Evolutionary conservation across 2,113 vertebrate genomes (phyloP), one percentile per base, ranked within the genome.

Genomic region (Copsychus sechellarum): DNA sequence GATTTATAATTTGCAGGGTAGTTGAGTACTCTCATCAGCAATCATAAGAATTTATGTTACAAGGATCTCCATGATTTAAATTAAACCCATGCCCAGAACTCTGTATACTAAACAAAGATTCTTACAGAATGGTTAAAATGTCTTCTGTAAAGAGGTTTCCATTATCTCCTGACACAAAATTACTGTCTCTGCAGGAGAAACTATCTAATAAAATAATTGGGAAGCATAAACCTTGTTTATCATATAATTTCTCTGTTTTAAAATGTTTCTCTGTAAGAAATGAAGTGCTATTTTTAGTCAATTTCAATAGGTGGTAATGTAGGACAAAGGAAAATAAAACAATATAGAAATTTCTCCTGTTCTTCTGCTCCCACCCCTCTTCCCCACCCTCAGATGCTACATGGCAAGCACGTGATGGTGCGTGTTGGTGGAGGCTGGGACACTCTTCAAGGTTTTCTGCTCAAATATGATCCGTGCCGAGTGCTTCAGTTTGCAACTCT

Each of bases 351-450:
- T 77, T 65, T 86, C 22, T 86, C 24, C 34, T 80, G 5, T 56
- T 80, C 12, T 61, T 72, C 36, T 74, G 6, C 8, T 76, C 23
- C 19, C n/a, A 77, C 25, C 19, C 5, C 26, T 78, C 38, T 65
- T 60, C 23, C 12, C 28, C 19, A 5, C 78, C 86, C 65, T 64
- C 82, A 99, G 99, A 99, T 99, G 99, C 98, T 99, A 22, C 99
- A 99, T 36, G 99, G 99, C 51, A 99, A 99, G 95, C 99, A 99
- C 1, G 99, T 99, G 96, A 99, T 99, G 99, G 99, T 99, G 42
- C 99, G 99, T 28, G 99, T 99, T 11, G 99, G 99, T 34, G 99
- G 99, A 65, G 99, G 99, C 76, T 99, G 99, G 99, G 99, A 99
- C 97, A 99, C 99, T 2, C 98, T 99, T 80, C 98, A 99, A 74